Percentiles rank a stretch among this genome's conserved stretches.
phyloP scores from a whole-genome alignment of 2,888 invertebrate species.

The Peribatodes rhomboidaria region DNA sequence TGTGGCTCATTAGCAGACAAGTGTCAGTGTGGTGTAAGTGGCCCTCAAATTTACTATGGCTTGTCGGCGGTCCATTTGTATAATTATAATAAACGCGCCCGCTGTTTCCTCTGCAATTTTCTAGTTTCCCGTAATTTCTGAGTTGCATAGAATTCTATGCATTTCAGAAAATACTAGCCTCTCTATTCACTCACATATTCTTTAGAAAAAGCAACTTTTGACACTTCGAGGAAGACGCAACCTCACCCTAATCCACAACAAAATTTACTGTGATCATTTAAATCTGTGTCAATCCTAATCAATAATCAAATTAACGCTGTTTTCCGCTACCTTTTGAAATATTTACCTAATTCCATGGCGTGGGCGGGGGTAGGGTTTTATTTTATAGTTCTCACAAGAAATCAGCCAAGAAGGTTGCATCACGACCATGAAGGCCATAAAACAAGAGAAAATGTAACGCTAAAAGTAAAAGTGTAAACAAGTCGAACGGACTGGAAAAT shows the following conservation, averaged over 20 bases:
- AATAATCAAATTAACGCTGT: slow-evolving; percentile 6
- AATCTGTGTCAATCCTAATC: slow-evolving; percentile 6
- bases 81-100: not conserved
- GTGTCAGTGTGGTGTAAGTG: slow-evolving; percentile 3
- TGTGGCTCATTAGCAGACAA: slow-evolving; percentile 1
- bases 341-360: slow-evolving; percentile 21
- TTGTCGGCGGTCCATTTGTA: not conserved
- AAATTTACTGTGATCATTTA: not conserved
- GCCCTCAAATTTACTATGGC: not conserved
- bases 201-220: no score
- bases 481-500: slow-evolving; percentile 43
- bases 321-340: slow-evolving; percentile 14
- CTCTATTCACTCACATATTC: no score
- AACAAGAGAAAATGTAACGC: slow-evolving; percentile 49
- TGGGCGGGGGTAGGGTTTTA: slow-evolving; percentile 34
- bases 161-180: no score
- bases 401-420: slow-evolving; percentile 28
- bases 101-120: not conserved
- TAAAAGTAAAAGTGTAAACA: slow-evolving; percentile 78
- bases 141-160: no score
- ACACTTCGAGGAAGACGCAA: no score
- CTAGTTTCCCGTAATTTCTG: not conserved
- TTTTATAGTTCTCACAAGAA: no score
- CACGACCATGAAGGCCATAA: slow-evolving; percentile 30
- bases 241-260: not conserved